Percentiles rank a stretch among this genome's conserved stretches.
Conservation (phyloP, 2,797 vertebrate genomes). For the Eospalax fontanierii region DNA sequence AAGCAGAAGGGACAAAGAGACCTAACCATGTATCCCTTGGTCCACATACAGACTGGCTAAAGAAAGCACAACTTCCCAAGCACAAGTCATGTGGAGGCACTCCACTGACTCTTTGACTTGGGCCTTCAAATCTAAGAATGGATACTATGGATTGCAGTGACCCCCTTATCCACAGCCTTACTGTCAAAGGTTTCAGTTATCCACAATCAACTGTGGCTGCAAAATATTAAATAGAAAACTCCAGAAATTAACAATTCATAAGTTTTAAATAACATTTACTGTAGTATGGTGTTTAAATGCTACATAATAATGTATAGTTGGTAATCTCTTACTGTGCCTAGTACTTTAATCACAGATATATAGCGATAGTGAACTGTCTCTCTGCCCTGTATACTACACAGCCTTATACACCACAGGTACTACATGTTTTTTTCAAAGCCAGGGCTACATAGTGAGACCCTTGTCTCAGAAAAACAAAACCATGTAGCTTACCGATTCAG, state of each 20-base stretch:
- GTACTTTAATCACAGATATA: not conserved
- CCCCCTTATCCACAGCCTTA: not conserved
- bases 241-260: not conserved
- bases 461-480: too few relatives aligned
- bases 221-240: not conserved
- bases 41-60: not conserved
- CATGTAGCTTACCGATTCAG: too few relatives aligned
- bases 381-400: too few relatives aligned
- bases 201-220: not conserved
- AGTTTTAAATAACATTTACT: not conserved
- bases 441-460: too few relatives aligned
- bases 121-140: not conserved
- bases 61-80: not conserved
- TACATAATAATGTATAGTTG: not conserved
- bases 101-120: not conserved
- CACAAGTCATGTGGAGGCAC: not conserved
- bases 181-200: not conserved
- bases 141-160: not conserved
- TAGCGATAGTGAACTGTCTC: not conserved
- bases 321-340: not conserved
- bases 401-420: too few relatives aligned
- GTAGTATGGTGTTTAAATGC: not conserved
- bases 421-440: too few relatives aligned
- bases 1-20: not conserved
- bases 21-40: not conserved